Evolutionary conservation across 2,113 vertebrate species (phyloP).

Genomic region (Cochlearius cochlearius): DNA sequence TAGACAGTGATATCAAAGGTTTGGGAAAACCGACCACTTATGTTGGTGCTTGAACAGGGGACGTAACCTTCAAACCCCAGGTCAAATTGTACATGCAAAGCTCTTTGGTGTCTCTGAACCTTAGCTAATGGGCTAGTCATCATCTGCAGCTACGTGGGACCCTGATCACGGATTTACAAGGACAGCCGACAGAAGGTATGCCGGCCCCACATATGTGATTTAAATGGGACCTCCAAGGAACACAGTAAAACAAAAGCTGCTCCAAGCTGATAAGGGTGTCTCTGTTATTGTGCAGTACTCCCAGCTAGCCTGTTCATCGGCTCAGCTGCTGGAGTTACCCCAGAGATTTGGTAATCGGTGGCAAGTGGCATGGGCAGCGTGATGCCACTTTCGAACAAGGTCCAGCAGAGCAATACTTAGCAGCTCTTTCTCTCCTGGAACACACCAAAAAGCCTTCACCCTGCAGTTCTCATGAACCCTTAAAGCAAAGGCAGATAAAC

Average conservation of each 20-base stretch:
- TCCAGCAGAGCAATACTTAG: not conserved
- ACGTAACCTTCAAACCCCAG: not conserved
- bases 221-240: not conserved
- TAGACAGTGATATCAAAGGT: not conserved
- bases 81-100: not conserved
- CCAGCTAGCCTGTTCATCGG: not conserved
- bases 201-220: not conserved
- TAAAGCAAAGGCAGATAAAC: not conserved
- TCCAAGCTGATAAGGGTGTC: not conserved
- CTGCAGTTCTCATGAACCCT: not conserved
- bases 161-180: not conserved
- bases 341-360: not conserved
- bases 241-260: not conserved
- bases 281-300: not conserved
- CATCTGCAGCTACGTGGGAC: not conserved
- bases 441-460: not conserved
- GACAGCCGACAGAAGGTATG: not conserved
- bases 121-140: not conserved
- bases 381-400: not conserved
- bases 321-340: not conserved
- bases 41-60: not conserved
- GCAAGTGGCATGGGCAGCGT: not conserved
- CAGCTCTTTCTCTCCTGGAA: not conserved
- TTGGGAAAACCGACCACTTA: not conserved
- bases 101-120: not conserved